A percentile compares a stretch with the other conserved stretches of the same genome.
phyloP scores from a whole-genome alignment of 2,797 vertebrate genomes.

The Paguma larvata region DNA sequence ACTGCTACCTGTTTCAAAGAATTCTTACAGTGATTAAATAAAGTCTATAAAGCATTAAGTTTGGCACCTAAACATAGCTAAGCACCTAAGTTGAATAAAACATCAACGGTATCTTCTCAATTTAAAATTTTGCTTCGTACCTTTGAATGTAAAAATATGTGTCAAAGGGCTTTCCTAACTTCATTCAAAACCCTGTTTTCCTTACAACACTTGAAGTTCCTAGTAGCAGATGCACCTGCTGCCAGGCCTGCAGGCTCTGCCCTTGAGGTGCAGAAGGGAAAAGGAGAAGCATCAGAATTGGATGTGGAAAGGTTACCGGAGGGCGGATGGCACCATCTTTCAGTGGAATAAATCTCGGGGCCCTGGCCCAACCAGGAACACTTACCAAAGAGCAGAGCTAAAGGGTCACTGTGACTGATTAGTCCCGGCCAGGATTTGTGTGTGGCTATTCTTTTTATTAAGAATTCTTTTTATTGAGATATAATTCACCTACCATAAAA shows the following conservation, averaged over 20 bases:
- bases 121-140: not conserved
- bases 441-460: not conserved
- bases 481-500: not conserved
- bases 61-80: not conserved
- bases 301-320: not conserved
- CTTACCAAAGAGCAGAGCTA: not conserved
- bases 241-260: not conserved
- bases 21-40: not conserved
- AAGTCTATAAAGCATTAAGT: not conserved
- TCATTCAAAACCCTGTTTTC: not conserved
- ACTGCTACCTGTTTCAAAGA: not conserved
- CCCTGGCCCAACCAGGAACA: not conserved
- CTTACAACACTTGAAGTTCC: not conserved
- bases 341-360: not conserved
- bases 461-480: not conserved
- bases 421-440: not conserved
- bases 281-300: not conserved
- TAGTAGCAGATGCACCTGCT: not conserved
- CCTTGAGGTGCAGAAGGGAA: not conserved
- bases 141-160: not conserved
- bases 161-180: not conserved
- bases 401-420: not conserved
- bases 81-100: not conserved
- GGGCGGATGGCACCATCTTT: not conserved
- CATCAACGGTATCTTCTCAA: not conserved